Conservation (phyloP, 2,888 invertebrate genomes). For the Thecophora atra region DNA sequence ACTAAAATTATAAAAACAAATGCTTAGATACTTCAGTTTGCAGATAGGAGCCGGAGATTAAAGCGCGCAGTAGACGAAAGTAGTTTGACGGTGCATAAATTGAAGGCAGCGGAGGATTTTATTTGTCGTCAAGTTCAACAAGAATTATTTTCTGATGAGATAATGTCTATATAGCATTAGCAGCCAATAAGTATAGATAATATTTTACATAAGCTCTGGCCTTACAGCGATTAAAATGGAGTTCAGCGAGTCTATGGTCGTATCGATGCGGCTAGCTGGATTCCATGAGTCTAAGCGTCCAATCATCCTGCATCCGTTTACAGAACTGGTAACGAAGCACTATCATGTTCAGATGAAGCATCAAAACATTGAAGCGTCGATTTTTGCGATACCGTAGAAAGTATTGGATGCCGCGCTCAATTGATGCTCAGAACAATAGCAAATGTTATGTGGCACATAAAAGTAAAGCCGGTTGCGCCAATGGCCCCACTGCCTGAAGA, state of each 20-base stretch:
- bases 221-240: constrained; percentile 33
- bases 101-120: too few relatives aligned
- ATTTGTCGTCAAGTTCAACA: too few relatives aligned
- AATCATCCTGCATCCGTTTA: constrained; percentile 25
- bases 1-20: constrained; percentile 27
- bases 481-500: constrained; percentile 41
- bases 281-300: constrained; percentile 20
- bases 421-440: neutral
- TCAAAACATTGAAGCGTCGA: constrained; percentile 36
- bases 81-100: too few relatives aligned
- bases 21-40: constrained; percentile 29
- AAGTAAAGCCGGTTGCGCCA: constrained; percentile 32
- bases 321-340: neutral
- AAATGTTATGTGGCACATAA: too few relatives aligned
- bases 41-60: too few relatives aligned
- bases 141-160: constrained; percentile 22
- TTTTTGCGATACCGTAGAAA: constrained; percentile 3
- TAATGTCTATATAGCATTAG: constrained; percentile 9
- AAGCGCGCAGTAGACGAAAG: too few relatives aligned
- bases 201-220: constrained; percentile 24
- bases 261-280: constrained; percentile 34
- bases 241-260: constrained; percentile 32
- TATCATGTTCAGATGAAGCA: constrained; percentile 35
- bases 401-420: constrained; percentile 1
- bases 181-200: constrained; percentile 1